Evolutionary conservation across 2,888 invertebrate genomes (phyloP), one percentile per base, ranked within the genome.

Genomic region (Agonopterix arenella): DNA sequence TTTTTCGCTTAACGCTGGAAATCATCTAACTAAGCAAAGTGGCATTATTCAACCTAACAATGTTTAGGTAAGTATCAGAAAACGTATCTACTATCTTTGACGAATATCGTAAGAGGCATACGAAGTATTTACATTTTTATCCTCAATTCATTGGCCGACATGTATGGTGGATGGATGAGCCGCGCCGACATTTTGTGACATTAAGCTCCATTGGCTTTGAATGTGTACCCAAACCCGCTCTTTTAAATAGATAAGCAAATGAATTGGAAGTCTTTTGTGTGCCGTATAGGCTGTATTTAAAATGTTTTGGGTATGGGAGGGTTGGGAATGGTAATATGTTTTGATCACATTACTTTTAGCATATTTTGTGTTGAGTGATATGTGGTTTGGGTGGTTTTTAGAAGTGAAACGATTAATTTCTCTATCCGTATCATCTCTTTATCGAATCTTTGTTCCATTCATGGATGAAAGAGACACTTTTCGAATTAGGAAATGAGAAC

Each of bases 211-310:
- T 80, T 85, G 85, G 77, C 68, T 83, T 75, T 84, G 79, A 88
- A 88, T 86, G 80, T 73, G 65, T 68, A 72, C 68, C 72, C 62
- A 62, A 67, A 68, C 78, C 75, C 73, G 73, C 77, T 77, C 76
- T 80, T 83, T 82, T 80, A 83, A 82, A 84, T 71, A 84, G 86
- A 86, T 86, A 86, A 84, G 80, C 80, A 84, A 85, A 86, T 86
- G 86, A 88, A 84, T 86, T 85, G 88, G 86, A 86, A 86, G 74
- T 62, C 73, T 68, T 80, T 85, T 82, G 73, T 72, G 74, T 76
- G 64, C 64, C 66, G 51, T 59, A 58, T 65, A 59, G 59, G 11
- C 47, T 64, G 70, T 71, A 76, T 81, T 76, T 74, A 70, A 70
- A 66, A 52, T 55, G 67, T 66, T 69, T 69, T 62, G 57, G 63